Evolutionary conservation across 1,140 invertebrate genomes (phyloP).

Genomic region (Scylla paramamosain): DNA sequence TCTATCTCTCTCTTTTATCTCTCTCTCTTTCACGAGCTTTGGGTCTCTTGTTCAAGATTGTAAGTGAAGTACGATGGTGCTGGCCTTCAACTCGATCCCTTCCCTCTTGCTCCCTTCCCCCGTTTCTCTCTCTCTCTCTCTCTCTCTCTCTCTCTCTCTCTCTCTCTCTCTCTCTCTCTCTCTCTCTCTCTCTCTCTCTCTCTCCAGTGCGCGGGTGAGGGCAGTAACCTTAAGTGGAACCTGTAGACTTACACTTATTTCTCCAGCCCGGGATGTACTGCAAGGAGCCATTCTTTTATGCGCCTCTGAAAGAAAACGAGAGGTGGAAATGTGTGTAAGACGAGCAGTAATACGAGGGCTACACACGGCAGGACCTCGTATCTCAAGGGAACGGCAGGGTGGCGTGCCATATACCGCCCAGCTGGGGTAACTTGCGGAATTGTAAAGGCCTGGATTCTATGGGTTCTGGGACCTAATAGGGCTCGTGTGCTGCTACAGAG

Average conservation of each 20-base stretch:
- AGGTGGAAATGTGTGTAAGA: neutral
- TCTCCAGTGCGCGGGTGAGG: neutral
- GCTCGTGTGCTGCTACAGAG: neutral
- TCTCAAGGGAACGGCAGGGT: neutral
- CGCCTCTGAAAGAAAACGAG: slow-evolving; percentile 5
- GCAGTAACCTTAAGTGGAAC: neutral
- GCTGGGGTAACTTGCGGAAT: neutral
- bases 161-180: no score
- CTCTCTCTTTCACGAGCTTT: neutral
- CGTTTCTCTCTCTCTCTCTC: neutral
- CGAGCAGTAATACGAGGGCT: neutral
- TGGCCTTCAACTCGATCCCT: no score
- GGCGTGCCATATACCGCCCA: neutral
- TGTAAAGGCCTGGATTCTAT: neutral
- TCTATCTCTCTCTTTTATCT: neutral
- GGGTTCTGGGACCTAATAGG: neutral
- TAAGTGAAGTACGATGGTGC: no score
- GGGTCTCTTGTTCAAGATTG: neutral
- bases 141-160: neutral
- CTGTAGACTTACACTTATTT: neutral
- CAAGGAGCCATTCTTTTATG: slow-evolving; percentile 1
- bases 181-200: no score
- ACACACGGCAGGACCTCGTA: neutral
- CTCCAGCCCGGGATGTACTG: neutral
- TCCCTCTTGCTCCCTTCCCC: neutral